Evolutionary conservation across 2,797 vertebrate genomes (phyloP).

Genomic region (Sebastes kiyomatsui): DNA sequence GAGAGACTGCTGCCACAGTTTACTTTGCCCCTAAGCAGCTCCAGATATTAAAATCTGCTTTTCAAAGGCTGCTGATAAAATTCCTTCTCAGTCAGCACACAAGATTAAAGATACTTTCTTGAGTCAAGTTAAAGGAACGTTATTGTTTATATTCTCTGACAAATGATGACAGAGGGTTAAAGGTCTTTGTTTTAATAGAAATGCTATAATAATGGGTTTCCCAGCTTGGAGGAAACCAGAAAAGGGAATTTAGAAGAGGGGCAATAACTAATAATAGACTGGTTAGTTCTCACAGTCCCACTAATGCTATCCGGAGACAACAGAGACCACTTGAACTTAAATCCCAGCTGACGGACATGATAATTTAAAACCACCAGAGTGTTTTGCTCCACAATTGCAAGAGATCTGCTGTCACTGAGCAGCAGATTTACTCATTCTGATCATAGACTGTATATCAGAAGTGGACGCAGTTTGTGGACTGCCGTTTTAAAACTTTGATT

Average conservation of each 20-base stretch:
- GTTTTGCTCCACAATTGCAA: neutral
- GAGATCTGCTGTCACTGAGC: neutral
- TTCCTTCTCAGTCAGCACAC: slow-evolving; percentile 35
- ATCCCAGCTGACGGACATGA: slow-evolving; percentile 26
- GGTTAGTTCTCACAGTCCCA: slow-evolving; percentile 58
- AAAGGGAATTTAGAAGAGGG: slow-evolving; percentile 33
- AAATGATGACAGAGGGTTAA: slow-evolving; percentile 30
- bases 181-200: slow-evolving; percentile 43
- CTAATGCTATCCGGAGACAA: slow-evolving; percentile 27
- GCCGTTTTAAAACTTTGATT: no score
- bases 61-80: slow-evolving; percentile 45
- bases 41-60: slow-evolving; percentile 46
- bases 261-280: slow-evolving; percentile 67
- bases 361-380: slow-evolving; percentile 1
- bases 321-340: slow-evolving; percentile 41
- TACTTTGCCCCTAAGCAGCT: slow-evolving; percentile 36
- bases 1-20: slow-evolving; percentile 13
- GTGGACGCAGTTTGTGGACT: no score
- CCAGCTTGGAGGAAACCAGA: slow-evolving; percentile 48
- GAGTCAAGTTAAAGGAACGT: slow-evolving; percentile 13
- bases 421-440: slow-evolving; percentile 1
- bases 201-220: slow-evolving; percentile 37
- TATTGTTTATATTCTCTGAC: slow-evolving; percentile 41
- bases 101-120: slow-evolving; percentile 21
- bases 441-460: no score